These are phyloP conservation scores for Cheiracanthium punctorium DNA, from an alignment of 2,888 invertebrate genomes.

Conservation along the genomic window DNA sequence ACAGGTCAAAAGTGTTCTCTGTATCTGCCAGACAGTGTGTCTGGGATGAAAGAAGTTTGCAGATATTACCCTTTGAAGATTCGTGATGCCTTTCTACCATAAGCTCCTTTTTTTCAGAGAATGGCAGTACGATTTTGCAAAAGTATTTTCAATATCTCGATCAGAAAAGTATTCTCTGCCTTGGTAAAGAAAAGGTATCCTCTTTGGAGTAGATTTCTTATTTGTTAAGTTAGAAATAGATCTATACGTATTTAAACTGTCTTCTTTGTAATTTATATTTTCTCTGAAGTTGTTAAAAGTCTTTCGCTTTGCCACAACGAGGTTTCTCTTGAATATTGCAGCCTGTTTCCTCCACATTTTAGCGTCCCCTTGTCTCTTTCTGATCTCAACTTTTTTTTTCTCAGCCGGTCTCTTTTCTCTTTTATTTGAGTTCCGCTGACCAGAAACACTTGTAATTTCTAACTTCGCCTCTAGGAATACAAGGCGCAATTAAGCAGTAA, in stretches of 20 bases:
- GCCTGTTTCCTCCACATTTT: background rate
- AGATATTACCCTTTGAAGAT: background rate
- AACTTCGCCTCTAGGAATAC: background rate
- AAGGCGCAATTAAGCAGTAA: background rate
- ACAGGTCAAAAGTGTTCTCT: constrained; percentile 9
- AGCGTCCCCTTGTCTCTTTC: background rate
- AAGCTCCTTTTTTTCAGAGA: constrained; percentile 8
- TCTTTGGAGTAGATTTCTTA: background rate
- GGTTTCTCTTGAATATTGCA: background rate
- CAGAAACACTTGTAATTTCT: background rate
- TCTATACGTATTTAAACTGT: constrained; percentile 19
- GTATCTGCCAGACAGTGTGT: too few species aligned
- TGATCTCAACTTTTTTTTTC: background rate
- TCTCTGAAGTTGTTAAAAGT: constrained; percentile 9
- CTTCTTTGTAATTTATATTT: constrained; percentile 7
- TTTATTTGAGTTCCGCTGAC: background rate
- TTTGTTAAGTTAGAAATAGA: constrained; percentile 1
- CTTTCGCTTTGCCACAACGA: background rate
- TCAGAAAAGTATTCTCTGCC: constrained; percentile 4
- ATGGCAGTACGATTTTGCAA: background rate
- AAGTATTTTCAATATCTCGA: constrained; percentile 12
- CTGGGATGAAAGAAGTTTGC: background rate
- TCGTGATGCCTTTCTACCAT: constrained; percentile 11
- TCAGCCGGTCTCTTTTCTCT: background rate
- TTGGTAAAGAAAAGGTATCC: background rate